These are phyloP conservation scores for Troides oblongomaculatus DNA, from an alignment of 2,888 invertebrate genomes.

Conservation along the genomic window DNA sequence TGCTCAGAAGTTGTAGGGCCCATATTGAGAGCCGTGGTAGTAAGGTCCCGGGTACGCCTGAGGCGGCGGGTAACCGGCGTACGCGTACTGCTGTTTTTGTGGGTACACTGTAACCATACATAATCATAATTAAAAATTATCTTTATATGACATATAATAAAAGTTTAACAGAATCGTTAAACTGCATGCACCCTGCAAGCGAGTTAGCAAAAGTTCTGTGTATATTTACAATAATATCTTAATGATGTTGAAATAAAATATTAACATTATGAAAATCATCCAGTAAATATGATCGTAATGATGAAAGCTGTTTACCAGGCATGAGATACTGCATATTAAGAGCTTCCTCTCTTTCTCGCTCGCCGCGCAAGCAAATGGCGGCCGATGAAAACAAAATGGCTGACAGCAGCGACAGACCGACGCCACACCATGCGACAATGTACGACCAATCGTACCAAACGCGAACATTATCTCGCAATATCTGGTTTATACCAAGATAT, in stretches of 20 bases:
- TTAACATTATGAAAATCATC: slow-evolving; percentile 7
- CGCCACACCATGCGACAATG: slow-evolving; percentile 98
- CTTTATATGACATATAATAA: background rate
- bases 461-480: slow-evolving; percentile 91
- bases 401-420: slow-evolving; percentile 93
- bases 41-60: slow-evolving; percentile 92
- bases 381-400: slow-evolving; percentile 96
- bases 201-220: slow-evolving; percentile 28
- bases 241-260: slow-evolving; percentile 6
- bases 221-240: slow-evolving; percentile 26
- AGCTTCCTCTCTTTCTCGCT: slow-evolving; percentile 96
- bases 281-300: slow-evolving; percentile 21
- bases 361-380: slow-evolving; percentile 95
- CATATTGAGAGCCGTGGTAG: slow-evolving; percentile 95
- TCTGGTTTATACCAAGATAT: slow-evolving; percentile 80
- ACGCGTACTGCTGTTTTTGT: slow-evolving; percentile 95
- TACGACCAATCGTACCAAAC: slow-evolving; percentile 98
- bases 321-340: slow-evolving; percentile 98
- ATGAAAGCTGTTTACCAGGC: slow-evolving; percentile 86
- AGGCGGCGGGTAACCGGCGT: slow-evolving; percentile 91
- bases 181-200: slow-evolving; percentile 31
- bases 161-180: slow-evolving; percentile 28
- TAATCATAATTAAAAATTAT: background rate
- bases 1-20: slow-evolving; percentile 94
- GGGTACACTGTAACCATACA: slow-evolving; percentile 86